Conservation (phyloP, 2,113 vertebrate genomes). For the Alethe diademata region DNA sequence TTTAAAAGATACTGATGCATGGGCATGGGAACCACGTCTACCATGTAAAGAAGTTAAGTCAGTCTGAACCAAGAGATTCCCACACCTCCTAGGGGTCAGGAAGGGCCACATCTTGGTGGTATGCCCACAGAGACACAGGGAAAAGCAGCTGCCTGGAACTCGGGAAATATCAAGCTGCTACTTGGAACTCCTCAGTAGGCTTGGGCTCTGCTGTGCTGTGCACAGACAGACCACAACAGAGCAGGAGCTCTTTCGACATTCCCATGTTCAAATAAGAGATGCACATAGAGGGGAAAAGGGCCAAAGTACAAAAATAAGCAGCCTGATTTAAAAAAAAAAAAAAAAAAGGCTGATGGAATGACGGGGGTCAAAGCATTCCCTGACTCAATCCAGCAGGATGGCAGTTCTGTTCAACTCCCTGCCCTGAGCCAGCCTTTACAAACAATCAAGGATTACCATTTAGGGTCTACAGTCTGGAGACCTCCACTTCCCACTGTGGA, state of each 20-base stretch:
- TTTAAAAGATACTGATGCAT: not conserved
- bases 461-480: not conserved
- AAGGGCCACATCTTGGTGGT: not conserved
- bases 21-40: not conserved
- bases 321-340: not conserved
- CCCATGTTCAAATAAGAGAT: not conserved
- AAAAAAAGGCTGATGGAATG: not conserved
- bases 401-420: not conserved
- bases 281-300: not conserved
- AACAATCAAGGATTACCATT: fast-evolving
- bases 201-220: not conserved
- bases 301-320: not conserved
- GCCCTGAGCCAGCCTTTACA: not conserved
- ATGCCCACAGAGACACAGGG: not conserved
- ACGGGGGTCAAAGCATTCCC: not conserved
- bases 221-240: not conserved
- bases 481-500: not conserved
- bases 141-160: not conserved
- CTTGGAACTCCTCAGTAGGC: not conserved
- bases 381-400: not conserved
- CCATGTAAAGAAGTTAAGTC: not conserved
- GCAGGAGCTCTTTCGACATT: not conserved
- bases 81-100: not conserved
- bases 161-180: not conserved
- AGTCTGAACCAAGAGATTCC: not conserved